A percentile compares a stretch with the other conserved stretches of the same genome.
phyloP scores from a whole-genome alignment of 2,888 invertebrate species.

The Heliconius erato region DNA sequence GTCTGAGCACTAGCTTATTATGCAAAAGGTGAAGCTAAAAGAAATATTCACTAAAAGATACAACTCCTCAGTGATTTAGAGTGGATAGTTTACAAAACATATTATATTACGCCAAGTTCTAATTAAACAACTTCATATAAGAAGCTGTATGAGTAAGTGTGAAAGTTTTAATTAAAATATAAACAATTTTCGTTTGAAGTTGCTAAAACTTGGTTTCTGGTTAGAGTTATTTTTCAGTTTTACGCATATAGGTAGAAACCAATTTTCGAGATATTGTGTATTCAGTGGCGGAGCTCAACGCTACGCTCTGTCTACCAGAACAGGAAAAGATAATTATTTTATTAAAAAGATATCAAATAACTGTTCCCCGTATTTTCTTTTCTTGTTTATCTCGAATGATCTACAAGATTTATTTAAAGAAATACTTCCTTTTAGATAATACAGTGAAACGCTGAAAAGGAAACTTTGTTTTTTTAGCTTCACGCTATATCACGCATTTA shows the following conservation, averaged over 20 bases:
- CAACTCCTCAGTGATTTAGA: background rate
- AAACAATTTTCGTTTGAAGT: constrained; percentile 11
- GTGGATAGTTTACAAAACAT: background rate
- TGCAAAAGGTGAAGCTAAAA: background rate
- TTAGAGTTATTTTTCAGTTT: background rate
- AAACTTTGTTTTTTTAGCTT: background rate
- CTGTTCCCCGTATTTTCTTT: no score
- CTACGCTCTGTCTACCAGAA: no score
- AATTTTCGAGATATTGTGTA: no score
- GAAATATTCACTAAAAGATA: background rate
- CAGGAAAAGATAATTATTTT: no score
- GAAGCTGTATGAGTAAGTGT: constrained; percentile 2
- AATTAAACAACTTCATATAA: constrained; percentile 11
- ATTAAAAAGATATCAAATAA: no score
- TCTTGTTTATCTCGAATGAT: no score
- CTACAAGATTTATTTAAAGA: no score
- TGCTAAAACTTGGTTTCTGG: background rate
- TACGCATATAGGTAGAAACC: background rate
- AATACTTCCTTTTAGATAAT: no score
- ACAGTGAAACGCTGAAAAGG: no score
- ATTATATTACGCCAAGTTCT: constrained; percentile 6
- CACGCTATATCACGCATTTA: background rate
- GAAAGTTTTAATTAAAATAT: constrained; percentile 34
- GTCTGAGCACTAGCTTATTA: background rate
- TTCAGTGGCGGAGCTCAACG: no score